Conservation (phyloP, 2,797 vertebrate species). For the Thunnus albacares region DNA sequence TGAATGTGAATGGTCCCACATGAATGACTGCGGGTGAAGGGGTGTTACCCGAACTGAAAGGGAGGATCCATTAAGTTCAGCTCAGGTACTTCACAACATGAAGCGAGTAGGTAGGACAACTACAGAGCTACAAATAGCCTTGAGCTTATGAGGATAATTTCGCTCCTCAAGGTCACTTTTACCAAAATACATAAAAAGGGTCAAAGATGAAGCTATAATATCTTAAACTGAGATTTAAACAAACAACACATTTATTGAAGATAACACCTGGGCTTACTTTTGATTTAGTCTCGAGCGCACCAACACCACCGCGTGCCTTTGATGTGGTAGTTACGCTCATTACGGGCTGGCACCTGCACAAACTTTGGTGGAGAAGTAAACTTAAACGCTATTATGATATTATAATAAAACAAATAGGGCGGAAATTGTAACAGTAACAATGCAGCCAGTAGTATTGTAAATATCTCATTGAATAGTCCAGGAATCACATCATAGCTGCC, state of each 20-base stretch:
- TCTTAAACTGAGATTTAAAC: background rate
- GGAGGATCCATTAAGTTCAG: slow-evolving; percentile 5
- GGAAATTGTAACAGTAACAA: too few relatives aligned
- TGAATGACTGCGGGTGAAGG: slow-evolving; percentile 35
- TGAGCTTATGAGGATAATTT: background rate
- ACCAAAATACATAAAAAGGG: background rate
- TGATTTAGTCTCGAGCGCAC: background rate
- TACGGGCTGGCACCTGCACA: too few relatives aligned
- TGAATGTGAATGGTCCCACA: slow-evolving; percentile 57
- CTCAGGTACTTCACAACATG: background rate
- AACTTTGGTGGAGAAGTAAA: too few relatives aligned
- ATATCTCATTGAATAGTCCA: too few relatives aligned
- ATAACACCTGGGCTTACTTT: background rate
- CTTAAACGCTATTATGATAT: too few relatives aligned
- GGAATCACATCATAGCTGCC: too few relatives aligned
- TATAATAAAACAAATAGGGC: too few relatives aligned
- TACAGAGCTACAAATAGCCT: background rate
- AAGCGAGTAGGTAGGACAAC: too few relatives aligned
- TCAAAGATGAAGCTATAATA: too few relatives aligned
- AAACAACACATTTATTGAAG: background rate
- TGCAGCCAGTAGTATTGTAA: too few relatives aligned
- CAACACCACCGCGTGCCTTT: background rate
- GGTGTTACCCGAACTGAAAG: slow-evolving; percentile 20
- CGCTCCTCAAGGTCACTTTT: background rate
- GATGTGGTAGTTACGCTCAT: too few relatives aligned